phyloP scores from a whole-genome alignment of 2,797 vertebrate species.

The Glossophaga mutica region DNA sequence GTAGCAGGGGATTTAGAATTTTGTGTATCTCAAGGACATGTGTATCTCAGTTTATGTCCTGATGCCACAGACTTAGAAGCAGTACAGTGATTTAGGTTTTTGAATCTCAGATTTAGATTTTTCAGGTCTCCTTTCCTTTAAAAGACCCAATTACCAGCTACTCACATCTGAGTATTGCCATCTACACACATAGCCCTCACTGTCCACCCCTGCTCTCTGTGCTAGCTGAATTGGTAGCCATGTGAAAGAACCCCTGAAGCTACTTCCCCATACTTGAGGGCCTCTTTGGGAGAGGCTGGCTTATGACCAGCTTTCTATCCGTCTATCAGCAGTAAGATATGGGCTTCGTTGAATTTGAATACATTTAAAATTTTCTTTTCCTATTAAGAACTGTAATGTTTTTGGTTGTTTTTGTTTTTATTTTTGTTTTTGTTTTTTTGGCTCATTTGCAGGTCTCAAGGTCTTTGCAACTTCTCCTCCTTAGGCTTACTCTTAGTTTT shows the following conservation, averaged over 20 bases:
- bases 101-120: neutral
- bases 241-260: neutral
- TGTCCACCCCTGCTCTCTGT: too few relatives aligned
- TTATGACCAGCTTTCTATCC: neutral
- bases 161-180: neutral
- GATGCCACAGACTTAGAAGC: neutral
- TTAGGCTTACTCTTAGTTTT: neutral
- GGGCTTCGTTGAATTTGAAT: neutral
- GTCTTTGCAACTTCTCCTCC: neutral
- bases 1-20: neutral
- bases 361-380: neutral
- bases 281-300: neutral
- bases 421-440: neutral
- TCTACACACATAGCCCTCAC: accelerated
- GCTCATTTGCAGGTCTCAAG: neutral
- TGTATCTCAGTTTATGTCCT: neutral
- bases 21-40: neutral
- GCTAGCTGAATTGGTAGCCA: neutral
- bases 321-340: neutral
- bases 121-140: neutral
- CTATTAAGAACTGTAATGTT: neutral
- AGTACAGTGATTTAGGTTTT: neutral
- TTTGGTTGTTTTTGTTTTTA: neutral
- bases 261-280: neutral
- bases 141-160: neutral